A percentile compares a stretch with the other conserved stretches of the same genome.
These are phyloP conservation scores for Ranitomeya variabilis DNA, from an alignment of 2,113 vertebrate species.

Conservation along the genomic window DNA sequence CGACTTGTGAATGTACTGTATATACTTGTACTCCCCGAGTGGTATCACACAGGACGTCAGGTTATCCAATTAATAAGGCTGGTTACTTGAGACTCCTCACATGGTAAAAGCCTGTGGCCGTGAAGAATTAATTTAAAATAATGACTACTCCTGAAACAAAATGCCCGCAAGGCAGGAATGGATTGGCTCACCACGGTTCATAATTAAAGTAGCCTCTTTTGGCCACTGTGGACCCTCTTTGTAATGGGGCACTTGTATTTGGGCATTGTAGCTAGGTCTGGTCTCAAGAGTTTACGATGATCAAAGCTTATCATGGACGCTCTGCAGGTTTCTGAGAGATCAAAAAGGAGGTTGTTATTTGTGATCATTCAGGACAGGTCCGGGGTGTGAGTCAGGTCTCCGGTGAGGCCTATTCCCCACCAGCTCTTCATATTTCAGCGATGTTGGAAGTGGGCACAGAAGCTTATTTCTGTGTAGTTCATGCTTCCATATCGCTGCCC, in stretches of 20 bases:
- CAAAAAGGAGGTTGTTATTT: not conserved
- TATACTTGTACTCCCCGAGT: not conserved
- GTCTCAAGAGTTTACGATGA: constrained; percentile 20
- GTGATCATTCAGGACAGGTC: not conserved
- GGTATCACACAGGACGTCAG: not conserved
- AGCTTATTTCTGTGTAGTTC: not conserved
- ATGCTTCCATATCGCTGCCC: not conserved
- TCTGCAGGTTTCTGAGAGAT: constrained; percentile 7
- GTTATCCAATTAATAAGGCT: not conserved
- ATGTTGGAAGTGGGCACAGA: not conserved
- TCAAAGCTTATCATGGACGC: constrained; percentile 4
- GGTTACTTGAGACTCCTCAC: not conserved
- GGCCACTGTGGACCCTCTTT: constrained; percentile 30
- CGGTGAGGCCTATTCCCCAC: not conserved
- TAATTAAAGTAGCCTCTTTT: constrained; percentile 41
- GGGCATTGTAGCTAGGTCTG: not conserved
- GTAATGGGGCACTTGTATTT: not conserved
- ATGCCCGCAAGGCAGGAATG: constrained; percentile 37
- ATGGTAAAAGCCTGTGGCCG: constrained; percentile 35
- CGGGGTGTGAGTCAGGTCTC: not conserved
- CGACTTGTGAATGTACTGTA: too few species aligned
- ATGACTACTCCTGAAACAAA: constrained; percentile 29
- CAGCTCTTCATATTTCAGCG: not conserved
- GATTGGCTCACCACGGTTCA: constrained; percentile 1
- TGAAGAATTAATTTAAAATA: constrained; percentile 54